Evolutionary conservation across 1,140 invertebrate genomes (phyloP).

Genomic region (Periplaneta americana): DNA sequence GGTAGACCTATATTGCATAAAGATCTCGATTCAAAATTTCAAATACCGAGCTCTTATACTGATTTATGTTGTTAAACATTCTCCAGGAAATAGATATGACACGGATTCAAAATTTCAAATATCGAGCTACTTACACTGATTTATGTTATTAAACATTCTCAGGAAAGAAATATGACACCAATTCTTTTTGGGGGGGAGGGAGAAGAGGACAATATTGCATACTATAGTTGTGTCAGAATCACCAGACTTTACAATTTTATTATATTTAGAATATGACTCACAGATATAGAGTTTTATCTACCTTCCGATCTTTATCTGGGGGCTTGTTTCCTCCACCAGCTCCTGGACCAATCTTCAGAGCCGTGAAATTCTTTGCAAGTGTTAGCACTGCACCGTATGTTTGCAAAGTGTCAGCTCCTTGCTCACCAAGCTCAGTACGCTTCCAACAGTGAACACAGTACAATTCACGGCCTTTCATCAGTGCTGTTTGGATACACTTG

Average conservation of each 20-base stretch:
- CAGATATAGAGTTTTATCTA: slow-evolving; percentile 21
- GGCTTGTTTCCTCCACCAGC: slow-evolving; percentile 29
- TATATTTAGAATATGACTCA: background rate
- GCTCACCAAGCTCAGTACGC: slow-evolving; percentile 52
- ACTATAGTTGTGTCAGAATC: too few relatives aligned
- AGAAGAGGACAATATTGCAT: too few relatives aligned
- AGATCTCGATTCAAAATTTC: too few relatives aligned
- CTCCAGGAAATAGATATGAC: too few relatives aligned
- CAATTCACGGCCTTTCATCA: slow-evolving; percentile 55
- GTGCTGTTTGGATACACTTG: slow-evolving; percentile 58
- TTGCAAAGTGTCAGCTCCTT: slow-evolving; percentile 55
- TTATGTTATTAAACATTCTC: too few relatives aligned
- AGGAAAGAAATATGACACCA: too few relatives aligned
- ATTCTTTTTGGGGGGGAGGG: too few relatives aligned
- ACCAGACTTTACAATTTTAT: background rate
- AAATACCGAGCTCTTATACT: too few relatives aligned
- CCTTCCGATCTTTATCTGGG: slow-evolving; percentile 45
- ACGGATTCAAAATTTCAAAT: too few relatives aligned
- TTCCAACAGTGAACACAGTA: slow-evolving; percentile 66
- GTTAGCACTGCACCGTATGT: slow-evolving; percentile 58
- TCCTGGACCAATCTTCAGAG: slow-evolving; percentile 41
- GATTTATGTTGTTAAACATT: too few relatives aligned
- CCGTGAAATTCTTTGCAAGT: slow-evolving; percentile 51
- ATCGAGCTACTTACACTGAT: too few relatives aligned
- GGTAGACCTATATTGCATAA: too few relatives aligned